Conservation (phyloP, 2,888 invertebrate genomes). For the Pammene fasciana region DNA sequence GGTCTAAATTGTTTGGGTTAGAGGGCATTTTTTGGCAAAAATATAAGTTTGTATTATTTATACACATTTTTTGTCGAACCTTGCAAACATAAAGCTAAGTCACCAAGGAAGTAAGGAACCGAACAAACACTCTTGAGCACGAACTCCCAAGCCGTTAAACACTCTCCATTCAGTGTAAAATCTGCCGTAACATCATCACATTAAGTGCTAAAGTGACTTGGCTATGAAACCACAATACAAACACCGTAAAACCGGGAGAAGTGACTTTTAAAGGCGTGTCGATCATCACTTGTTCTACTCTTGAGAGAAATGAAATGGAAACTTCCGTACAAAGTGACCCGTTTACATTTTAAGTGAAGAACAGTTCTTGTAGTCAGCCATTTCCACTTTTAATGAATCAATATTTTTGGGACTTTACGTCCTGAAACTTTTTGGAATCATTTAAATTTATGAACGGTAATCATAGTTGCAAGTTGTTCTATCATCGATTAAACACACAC, state of each 20-base stretch:
- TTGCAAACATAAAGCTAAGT: too few relatives aligned
- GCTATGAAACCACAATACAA: constrained; percentile 1
- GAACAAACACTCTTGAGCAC: constrained; percentile 32
- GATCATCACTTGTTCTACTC: constrained; percentile 24
- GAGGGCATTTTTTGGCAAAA: too few relatives aligned
- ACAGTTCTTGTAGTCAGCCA: constrained; percentile 8
- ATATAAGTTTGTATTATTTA: too few relatives aligned
- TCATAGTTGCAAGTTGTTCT: not conserved
- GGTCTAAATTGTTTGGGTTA: too few relatives aligned
- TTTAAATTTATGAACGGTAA: constrained; percentile 4
- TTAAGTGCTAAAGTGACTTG: not conserved
- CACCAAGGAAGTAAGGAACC: not conserved
- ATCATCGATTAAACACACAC: not conserved
- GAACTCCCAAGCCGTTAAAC: constrained; percentile 3
- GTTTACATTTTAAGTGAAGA: not conserved
- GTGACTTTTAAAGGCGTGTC: constrained; percentile 24
- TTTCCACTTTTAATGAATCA: constrained; percentile 1
- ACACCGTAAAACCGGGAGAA: constrained; percentile 12
- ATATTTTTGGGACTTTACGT: not conserved
- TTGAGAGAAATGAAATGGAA: not conserved
- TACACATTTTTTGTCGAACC: too few relatives aligned
- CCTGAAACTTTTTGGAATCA: not conserved
- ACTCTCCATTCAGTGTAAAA: not conserved
- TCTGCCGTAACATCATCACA: not conserved
- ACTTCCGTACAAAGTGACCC: not conserved